phyloP scores from a whole-genome alignment of 2,888 invertebrate genomes.

The Drosophila suboccidentalis region DNA sequence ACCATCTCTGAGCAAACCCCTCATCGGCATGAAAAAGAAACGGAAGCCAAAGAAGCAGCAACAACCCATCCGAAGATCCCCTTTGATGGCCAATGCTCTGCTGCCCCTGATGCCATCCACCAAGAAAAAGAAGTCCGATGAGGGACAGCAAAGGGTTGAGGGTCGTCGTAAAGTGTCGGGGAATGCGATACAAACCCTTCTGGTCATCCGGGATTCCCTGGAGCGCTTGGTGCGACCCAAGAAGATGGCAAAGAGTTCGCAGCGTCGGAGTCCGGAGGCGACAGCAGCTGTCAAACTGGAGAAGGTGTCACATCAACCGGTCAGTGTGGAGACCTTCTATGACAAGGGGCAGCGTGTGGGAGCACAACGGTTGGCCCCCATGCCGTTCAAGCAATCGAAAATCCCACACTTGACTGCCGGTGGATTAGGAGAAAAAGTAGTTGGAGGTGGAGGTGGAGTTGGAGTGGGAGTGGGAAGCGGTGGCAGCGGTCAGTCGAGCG shows the following conservation, averaged over 20 bases:
- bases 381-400: conserved; percentile 3
- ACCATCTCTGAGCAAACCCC: background rate
- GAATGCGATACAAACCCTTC: background rate
- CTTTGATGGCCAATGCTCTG: conserved; percentile 24
- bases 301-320: background rate
- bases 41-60: conserved; percentile 3
- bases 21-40: background rate
- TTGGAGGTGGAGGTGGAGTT: no score
- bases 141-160: background rate
- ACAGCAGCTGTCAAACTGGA: background rate
- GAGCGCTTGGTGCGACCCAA: background rate
- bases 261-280: background rate
- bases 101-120: conserved; percentile 17
- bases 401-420: background rate
- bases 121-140: background rate
- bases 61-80: conserved; percentile 14
- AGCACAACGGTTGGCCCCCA: background rate
- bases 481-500: background rate
- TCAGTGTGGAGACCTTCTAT: conserved; percentile 4
- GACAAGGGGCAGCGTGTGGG: conserved; percentile 3
- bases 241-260: background rate
- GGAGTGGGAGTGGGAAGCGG: background rate
- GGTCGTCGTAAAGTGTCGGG: background rate
- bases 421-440: background rate
- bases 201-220: background rate